These are phyloP conservation scores for Holacanthus passer DNA, from an alignment of 2,113 vertebrate species.

Conservation along the genomic window DNA sequence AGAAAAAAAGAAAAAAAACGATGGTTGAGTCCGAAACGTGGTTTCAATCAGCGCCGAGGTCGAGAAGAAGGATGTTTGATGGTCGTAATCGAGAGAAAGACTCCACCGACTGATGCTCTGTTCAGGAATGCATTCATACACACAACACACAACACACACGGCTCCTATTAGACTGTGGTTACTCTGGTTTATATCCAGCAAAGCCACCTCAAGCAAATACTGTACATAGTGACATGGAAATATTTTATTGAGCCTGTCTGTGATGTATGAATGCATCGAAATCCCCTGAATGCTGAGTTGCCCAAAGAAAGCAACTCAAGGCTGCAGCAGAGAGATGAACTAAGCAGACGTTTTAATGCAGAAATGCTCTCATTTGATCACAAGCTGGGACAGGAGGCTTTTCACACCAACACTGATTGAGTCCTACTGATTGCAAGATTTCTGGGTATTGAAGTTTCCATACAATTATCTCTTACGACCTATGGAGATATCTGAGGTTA, in stretches of 20 bases:
- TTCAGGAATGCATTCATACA: slow-evolving; percentile 71
- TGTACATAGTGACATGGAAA: slow-evolving; percentile 66
- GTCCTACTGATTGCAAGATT: slow-evolving; percentile 1
- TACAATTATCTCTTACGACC: slow-evolving; percentile 1
- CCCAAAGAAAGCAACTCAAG: slow-evolving; percentile 15
- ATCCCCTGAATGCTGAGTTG: slow-evolving; percentile 29
- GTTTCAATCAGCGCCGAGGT: slow-evolving; percentile 75
- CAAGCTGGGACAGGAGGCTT: not conserved
- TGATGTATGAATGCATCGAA: slow-evolving; percentile 37
- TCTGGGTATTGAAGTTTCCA: not conserved
- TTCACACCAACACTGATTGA: not conserved
- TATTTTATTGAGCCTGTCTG: slow-evolving; percentile 43
- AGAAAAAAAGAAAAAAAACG: slow-evolving; percentile 1
- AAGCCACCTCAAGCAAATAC: slow-evolving; percentile 71
- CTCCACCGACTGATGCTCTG: slow-evolving; percentile 68
- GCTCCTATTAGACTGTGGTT: slow-evolving; percentile 80
- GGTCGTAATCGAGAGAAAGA: slow-evolving; percentile 65
- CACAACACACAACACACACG: slow-evolving; percentile 63
- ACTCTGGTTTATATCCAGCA: slow-evolving; percentile 70
- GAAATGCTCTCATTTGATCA: not conserved
- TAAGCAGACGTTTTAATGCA: not conserved
- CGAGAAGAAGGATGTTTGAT: slow-evolving; percentile 67
- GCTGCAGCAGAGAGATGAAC: not conserved
- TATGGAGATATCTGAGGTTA: not conserved
- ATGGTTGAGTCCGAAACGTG: slow-evolving; percentile 69